Percentiles rank a stretch among this genome's conserved stretches.
Conservation (phyloP, 2,113 vertebrate genomes). For the Ceratotherium simum region DNA sequence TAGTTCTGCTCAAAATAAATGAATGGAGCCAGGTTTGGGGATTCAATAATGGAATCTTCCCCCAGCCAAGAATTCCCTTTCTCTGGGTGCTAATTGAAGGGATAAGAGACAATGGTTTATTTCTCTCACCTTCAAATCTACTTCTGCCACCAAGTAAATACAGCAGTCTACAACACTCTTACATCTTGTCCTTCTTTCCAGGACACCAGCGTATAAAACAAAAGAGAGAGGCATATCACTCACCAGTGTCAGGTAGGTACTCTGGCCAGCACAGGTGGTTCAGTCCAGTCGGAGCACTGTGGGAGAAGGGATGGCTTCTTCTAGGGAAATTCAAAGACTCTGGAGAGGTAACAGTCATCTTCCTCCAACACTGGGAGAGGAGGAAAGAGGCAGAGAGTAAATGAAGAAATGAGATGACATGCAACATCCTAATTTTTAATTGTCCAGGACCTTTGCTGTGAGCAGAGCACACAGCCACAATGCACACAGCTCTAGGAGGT, state of each 20-base stretch:
- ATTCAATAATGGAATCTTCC: background rate
- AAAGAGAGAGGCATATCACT: conserved; percentile 54
- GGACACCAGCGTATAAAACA: background rate
- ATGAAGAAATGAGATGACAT: conserved; percentile 33
- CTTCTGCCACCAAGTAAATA: background rate
- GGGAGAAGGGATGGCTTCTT: conserved; percentile 89
- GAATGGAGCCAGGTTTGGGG: background rate
- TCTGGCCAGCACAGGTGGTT: conserved; percentile 88
- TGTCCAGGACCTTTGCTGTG: background rate
- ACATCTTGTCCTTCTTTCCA: background rate
- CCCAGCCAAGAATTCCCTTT: background rate
- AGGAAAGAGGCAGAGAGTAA: conserved; percentile 56
- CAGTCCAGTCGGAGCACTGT: conserved; percentile 91
- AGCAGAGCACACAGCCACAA: background rate
- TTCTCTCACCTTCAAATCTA: background rate
- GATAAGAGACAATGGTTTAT: background rate
- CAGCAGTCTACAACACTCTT: background rate
- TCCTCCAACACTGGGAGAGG: conserved; percentile 81
- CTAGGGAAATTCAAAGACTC: conserved; percentile 83
- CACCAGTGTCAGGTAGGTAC: conserved; percentile 84
- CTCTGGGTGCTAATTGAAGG: background rate
- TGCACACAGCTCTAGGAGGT: background rate
- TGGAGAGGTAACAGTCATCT: conserved; percentile 72
- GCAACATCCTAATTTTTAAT: background rate
- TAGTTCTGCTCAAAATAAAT: background rate